Percentiles rank a stretch among this genome's conserved stretches.
Evolutionary conservation across 2,113 vertebrate species (phyloP).

Genomic region (Calonectris borealis): DNA sequence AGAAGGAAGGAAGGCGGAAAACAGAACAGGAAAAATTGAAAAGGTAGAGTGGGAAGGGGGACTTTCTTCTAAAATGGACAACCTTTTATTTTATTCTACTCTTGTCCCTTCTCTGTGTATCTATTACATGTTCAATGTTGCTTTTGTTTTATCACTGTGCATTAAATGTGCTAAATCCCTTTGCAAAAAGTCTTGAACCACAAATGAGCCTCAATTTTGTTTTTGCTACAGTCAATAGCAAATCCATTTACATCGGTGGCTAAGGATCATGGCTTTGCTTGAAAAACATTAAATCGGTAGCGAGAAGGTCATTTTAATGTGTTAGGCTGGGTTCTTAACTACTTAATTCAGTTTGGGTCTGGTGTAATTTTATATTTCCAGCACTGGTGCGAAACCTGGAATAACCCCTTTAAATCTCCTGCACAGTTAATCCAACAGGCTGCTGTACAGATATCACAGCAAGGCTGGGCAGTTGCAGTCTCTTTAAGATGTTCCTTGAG

Average conservation of each 20-base stretch:
- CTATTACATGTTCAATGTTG: background rate
- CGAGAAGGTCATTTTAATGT: background rate
- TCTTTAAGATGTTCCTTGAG: background rate
- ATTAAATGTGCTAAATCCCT: background rate
- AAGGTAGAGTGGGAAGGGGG: background rate
- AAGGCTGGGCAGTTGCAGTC: background rate
- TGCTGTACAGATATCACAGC: background rate
- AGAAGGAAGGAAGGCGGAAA: background rate
- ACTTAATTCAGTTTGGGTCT: constrained; percentile 23
- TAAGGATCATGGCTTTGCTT: background rate
- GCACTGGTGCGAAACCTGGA: background rate
- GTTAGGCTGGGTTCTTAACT: background rate
- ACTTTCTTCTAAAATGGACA: background rate
- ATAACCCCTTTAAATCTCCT: constrained; percentile 8
- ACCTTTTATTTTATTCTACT: background rate
- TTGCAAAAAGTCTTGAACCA: background rate
- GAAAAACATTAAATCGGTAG: background rate
- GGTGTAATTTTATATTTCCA: constrained; percentile 28
- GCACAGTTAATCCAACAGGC: background rate
- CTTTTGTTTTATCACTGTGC: background rate
- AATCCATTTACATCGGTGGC: background rate
- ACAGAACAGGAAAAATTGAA: background rate
- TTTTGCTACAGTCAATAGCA: background rate
- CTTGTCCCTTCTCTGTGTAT: background rate
- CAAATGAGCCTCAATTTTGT: background rate